phyloP scores from a whole-genome alignment of 2,113 vertebrate genomes.

The Ptyas mucosa region DNA sequence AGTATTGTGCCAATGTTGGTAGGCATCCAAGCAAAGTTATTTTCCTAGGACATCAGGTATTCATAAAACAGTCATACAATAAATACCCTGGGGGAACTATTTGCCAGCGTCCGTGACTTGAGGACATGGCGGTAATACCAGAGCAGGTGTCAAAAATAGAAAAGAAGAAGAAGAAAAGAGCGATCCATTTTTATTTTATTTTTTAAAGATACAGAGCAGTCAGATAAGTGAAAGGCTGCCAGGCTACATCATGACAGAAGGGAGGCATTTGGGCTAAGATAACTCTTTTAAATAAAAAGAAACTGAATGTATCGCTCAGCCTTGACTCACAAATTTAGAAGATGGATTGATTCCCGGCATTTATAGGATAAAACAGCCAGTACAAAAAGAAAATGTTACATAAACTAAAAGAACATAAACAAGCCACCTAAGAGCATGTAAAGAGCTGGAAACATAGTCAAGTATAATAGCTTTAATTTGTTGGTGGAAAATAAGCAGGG shows the following conservation, averaged over 20 bases:
- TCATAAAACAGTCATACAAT: neutral
- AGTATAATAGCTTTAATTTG: neutral
- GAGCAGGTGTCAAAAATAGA: neutral
- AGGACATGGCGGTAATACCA: neutral
- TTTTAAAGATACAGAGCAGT: neutral
- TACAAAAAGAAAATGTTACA: neutral
- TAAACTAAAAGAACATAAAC: neutral
- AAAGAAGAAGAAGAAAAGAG: neutral
- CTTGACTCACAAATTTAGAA: neutral
- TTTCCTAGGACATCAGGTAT: neutral
- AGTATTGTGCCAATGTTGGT: neutral
- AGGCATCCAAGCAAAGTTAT: neutral
- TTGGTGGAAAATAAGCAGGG: neutral
- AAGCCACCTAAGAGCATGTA: neutral
- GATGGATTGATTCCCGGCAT: neutral
- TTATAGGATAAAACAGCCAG: neutral
- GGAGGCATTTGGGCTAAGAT: neutral
- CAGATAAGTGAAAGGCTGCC: neutral
- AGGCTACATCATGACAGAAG: neutral
- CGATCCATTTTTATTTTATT: neutral
- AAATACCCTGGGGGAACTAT: neutral
- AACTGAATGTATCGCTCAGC: neutral
- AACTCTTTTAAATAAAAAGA: neutral
- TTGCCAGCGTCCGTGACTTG: neutral
- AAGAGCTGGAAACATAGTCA: neutral